A percentile compares a stretch with the other conserved stretches of the same genome.
Evolutionary conservation across 2,797 vertebrate genomes (phyloP).

Genomic region (Mycteria americana): DNA sequence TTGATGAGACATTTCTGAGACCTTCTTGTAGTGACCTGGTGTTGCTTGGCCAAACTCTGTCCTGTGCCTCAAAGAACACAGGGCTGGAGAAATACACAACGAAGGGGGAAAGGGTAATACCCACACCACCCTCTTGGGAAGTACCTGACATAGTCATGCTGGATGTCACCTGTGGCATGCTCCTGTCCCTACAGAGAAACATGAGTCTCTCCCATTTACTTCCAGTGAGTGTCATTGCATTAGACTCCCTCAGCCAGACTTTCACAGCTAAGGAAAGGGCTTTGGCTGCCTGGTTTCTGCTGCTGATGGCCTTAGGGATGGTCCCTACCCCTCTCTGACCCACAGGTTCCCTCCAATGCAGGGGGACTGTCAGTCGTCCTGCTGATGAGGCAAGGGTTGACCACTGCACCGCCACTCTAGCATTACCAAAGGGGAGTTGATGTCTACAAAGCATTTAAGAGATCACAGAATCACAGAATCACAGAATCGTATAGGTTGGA

Average conservation of each 20-base stretch:
- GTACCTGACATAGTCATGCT: fast-evolving
- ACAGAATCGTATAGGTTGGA: too few species aligned
- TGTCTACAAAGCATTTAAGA: not conserved
- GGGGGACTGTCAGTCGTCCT: not conserved
- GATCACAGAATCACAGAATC: too few species aligned
- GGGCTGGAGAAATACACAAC: not conserved
- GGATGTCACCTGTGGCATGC: not conserved
- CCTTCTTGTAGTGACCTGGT: not conserved
- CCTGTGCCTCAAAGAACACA: not conserved
- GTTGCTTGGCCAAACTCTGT: not conserved
- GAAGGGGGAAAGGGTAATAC: not conserved
- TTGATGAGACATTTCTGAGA: not conserved
- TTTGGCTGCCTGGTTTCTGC: not conserved
- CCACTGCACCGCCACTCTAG: fast-evolving
- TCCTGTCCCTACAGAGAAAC: not conserved
- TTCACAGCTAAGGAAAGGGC: not conserved
- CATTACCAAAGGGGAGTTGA: fast-evolving
- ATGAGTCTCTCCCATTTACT: not conserved
- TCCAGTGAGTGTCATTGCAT: not conserved
- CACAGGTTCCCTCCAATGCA: not conserved
- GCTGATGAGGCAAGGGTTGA: too few species aligned
- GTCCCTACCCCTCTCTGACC: not conserved
- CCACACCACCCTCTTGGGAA: not conserved
- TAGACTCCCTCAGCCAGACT: not conserved
- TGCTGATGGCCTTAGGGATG: not conserved